Percentiles rank a stretch among this genome's conserved stretches.
Conservation (phyloP, 1,140 invertebrate species). For the Drosophila asahinai region DNA sequence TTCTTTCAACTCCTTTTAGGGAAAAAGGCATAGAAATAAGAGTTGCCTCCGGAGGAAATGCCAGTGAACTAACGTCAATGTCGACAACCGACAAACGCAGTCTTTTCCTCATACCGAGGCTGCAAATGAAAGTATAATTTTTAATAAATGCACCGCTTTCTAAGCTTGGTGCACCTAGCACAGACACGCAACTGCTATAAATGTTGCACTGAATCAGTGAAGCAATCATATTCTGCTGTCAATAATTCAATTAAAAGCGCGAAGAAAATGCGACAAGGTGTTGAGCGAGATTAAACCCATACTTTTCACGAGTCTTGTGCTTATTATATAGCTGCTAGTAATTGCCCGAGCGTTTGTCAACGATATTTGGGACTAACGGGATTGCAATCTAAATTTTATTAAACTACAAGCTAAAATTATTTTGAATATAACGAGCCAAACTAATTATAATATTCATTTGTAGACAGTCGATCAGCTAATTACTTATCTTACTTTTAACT, state of each 20-base stretch:
- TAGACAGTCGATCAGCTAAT: no score
- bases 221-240: constrained; percentile 48
- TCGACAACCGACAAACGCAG: constrained; percentile 22
- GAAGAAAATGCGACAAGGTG: constrained; percentile 40
- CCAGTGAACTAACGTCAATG: constrained; percentile 16
- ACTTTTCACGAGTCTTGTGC: not conserved
- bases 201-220: constrained; percentile 37
- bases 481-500: no score
- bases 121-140: constrained; percentile 69
- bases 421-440: no score
- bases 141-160: constrained; percentile 76
- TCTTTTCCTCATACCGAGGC: constrained; percentile 65
- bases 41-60: constrained; percentile 19
- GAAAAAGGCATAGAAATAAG: not conserved
- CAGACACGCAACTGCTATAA: constrained; percentile 60
- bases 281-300: constrained; percentile 27
- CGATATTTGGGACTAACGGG: no score
- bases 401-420: no score
- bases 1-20: no score
- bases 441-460: no score
- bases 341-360: no score
- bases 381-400: no score
- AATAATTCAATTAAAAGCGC: constrained; percentile 69
- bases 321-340: not conserved
- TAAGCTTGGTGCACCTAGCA: constrained; percentile 61